Evolutionary conservation across 1,140 invertebrate genomes (phyloP).

Genomic region (Drosophila ogumai): DNA sequence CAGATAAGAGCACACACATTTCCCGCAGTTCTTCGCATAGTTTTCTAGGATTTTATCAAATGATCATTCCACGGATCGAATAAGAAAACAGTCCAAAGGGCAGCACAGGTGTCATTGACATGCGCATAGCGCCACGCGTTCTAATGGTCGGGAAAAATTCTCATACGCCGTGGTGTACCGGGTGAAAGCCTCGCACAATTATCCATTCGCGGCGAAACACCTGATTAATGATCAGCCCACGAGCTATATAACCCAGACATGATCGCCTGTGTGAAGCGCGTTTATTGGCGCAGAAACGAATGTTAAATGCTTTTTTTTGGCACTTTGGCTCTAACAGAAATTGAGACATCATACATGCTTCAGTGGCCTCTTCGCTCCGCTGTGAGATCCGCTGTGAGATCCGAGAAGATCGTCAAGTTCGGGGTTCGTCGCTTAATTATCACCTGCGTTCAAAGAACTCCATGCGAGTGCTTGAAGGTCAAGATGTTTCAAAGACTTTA

Average conservation of each 20-base stretch:
- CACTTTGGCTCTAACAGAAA: conserved; percentile 46
- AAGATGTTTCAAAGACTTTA: conserved; percentile 26
- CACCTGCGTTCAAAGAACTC: conserved; percentile 46
- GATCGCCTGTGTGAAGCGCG: conserved; percentile 21
- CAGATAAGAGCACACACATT: conserved; percentile 31
- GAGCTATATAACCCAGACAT: conserved; percentile 17
- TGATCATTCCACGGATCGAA: conserved; percentile 11
- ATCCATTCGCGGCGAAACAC: conserved; percentile 45
- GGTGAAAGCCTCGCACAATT: conserved; percentile 60
- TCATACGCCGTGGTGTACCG: conserved; percentile 28
- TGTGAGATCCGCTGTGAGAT: conserved; percentile 42
- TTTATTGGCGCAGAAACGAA: conserved; percentile 55
- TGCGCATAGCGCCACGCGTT: conserved; percentile 36
- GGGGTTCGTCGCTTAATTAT: conserved; percentile 31
- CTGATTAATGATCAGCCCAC: conserved; percentile 52
- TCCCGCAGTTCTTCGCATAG: not conserved
- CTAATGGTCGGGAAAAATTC: conserved; percentile 17
- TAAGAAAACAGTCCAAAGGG: conserved; percentile 6
- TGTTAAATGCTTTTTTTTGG: conserved; percentile 48
- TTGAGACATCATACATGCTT: conserved; percentile 48
- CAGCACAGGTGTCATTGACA: conserved; percentile 58
- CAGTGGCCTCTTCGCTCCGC: conserved; percentile 12
- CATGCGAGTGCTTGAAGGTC: conserved; percentile 33
- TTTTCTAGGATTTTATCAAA: conserved; percentile 33
- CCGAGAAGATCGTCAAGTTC: conserved; percentile 20